Evolutionary conservation across 1,140 invertebrate genomes (phyloP), one percentile per base, ranked within the genome.

Genomic region (Acyrthosiphon pisum): DNA sequence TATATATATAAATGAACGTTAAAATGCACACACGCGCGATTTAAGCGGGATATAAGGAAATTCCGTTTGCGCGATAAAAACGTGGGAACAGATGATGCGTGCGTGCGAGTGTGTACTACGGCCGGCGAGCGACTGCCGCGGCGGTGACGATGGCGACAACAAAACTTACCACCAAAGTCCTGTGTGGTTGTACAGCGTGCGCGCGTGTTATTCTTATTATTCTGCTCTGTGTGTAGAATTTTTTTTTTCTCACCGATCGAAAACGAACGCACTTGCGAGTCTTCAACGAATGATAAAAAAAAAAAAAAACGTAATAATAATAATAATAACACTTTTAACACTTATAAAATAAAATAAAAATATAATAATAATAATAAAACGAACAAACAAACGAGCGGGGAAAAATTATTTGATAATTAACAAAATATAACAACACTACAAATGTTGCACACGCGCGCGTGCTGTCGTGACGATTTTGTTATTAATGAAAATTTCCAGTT

Each of bases 21-120:
- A n/a, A 76, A 76, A 76, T n/a, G 6, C 50, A 23, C 6, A 53
- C 44, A 46, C 44, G 30, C 41, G 22, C 0, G 22, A 76, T 81
- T 37, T 48, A 46, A 44, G 44, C 56, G 68, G 48, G n/a, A n/a
- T 50, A 86, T 81, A 37, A 93, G 91, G 91, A 93, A 93, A 93
- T 93, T 93, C 91, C 91, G 91, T 83, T 56, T 18, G 9, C 11
- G 90, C 68, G 90, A 92, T 92, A 92, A 92, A 92, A 93, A 93
- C 91, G 48, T 93, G 76, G 44, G 76, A 91, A 81, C 81, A 76
- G 46, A 81, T n/a, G 46, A 81, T n/a, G 9, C 22, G 41, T 81
- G 44, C 41, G 68, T 26, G 88, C n/a, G n/a, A 9, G 87, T n/a
- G 86, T 11, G 48, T 23, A 60, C 26, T 22, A 35, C 60, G 60